These are phyloP conservation scores for Elanoides forficatus DNA, from an alignment of 2,113 vertebrate species.

Conservation along the genomic window DNA sequence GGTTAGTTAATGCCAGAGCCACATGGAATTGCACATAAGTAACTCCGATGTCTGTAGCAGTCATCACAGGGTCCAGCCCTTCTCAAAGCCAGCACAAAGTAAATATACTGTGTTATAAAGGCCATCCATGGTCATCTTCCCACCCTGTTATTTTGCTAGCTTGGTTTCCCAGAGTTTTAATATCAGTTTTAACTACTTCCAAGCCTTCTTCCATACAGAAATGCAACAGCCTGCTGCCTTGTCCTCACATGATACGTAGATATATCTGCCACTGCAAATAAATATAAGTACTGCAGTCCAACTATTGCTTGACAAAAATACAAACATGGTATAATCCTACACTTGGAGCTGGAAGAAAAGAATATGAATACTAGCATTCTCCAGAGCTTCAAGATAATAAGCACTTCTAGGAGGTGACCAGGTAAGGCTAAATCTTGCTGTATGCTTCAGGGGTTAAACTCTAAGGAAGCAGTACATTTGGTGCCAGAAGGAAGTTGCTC, in stretches of 20 bases:
- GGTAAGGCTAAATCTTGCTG: background rate
- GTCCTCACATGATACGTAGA: rapidly evolving
- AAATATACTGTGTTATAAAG: background rate
- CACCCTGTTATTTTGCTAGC: background rate
- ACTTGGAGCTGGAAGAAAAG: background rate
- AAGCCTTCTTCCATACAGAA: background rate
- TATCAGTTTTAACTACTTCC: background rate
- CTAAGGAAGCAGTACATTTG: background rate
- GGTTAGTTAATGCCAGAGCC: background rate
- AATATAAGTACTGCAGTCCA: rapidly evolving
- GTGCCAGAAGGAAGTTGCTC: background rate
- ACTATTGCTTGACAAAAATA: background rate
- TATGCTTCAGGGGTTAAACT: background rate
- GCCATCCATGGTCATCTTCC: background rate
- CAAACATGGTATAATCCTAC: background rate
- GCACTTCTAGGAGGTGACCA: background rate
- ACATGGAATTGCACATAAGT: rapidly evolving
- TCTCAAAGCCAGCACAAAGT: background rate
- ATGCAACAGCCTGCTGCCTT: background rate
- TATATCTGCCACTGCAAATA: background rate
- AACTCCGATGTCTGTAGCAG: background rate
- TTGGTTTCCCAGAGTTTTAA: background rate
- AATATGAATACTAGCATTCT: background rate
- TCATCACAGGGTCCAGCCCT: background rate
- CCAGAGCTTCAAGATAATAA: background rate